Base-by-base conservation (phyloP, 2,113 vertebrate species). In the Ursus arctos region DNA sequence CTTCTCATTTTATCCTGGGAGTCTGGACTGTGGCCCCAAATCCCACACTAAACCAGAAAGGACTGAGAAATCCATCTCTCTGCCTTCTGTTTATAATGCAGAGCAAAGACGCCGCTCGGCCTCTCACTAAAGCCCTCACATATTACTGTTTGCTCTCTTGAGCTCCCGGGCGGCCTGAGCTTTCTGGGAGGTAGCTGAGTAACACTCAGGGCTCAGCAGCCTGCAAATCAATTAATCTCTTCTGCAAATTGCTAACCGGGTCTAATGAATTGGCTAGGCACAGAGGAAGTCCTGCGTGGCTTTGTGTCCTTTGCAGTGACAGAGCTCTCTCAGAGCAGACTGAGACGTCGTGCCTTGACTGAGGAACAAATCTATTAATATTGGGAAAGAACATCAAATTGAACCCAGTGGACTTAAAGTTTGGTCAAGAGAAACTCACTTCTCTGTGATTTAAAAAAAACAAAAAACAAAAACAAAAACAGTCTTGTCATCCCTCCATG, bases 211-310 rank as follows among this genome's bases (percentile, higher is more conserved):
- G 80, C 82, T 59, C 77, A 24, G 92, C 55, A 80, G 85, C 82
- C 97, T 86, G 88, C 82, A 94, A 74, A 96, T 94, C 96, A 94
- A 83, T 95, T 89, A 24, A 83, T 93, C 77, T 92, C 96, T 72
- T 76, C 53, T 80, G 95, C 94, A 93, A 93, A 91, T 53, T 79
- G 91, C 96, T 93, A 65, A 43, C 81, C 3, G 0, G 59, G 19
- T 47, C 88, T 97, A 89, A 96, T 80, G 91, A 97, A 91, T 80
- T 93, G 81, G 67, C 79, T 2, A 36, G 57, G 97, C 65, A 28
- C 77, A 84, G 36, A 93, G 93, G 81, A 95, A 93, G 85, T 24
- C 80, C 93, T 83, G 40, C 1, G 31, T n/a, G 89, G 82, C 63
- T 47, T 24, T 16, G 47, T 72, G 91, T 85, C 94, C 85, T 96